Evolutionary conservation across 2,797 vertebrate species (phyloP), one percentile per base, ranked within the genome.

Genomic region (Xenopus petersii): DNA sequence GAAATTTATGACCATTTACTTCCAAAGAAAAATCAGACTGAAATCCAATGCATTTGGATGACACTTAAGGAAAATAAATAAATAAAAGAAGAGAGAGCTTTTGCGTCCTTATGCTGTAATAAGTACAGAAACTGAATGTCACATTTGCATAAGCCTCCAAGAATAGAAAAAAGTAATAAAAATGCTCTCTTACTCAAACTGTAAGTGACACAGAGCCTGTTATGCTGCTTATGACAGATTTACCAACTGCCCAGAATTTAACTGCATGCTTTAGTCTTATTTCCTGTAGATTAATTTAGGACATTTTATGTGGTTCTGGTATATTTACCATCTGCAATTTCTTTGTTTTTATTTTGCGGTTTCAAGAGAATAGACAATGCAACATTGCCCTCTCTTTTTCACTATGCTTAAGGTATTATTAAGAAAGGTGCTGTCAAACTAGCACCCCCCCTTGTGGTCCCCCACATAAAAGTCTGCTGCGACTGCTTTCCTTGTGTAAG

Each of bases 61-160:
- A 67, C 21, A 62, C 33, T 42, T 42, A 56, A 68, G 54, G 4
- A 16, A 56, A 17, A 56, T 60, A 60, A 60, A 63, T 33, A 63
- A 70, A 75, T 54, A 62, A 72, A 67, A 51, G 67, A 63, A 64
- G 33, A 69, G 68, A 67, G 30, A 36, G 24, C 10, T 24, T 61
- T 36, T 16, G 49, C 47, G 36, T 49, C n/a, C 42, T 73, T 68
- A 73, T 68, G 64, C 46, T 30, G 65, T 63, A 68, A 73, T 72
- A 68, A 78, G 65, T 69, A 48, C 60, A 69, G 60, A 54, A 68
- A 47, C 21, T 24, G 64, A 67, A 68, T 72, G 71, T 68, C 60
- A 73, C 71, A 73, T 78, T 78, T 73, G 60, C 75, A 78, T 73
- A 73, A 69, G 68, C 62, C 56, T 69, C 65, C 60, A 26, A 58